Percentiles rank a stretch among this genome's conserved stretches.
Evolutionary conservation across 2,113 vertebrate species (phyloP).

Genomic region (Notothenia rossii): DNA sequence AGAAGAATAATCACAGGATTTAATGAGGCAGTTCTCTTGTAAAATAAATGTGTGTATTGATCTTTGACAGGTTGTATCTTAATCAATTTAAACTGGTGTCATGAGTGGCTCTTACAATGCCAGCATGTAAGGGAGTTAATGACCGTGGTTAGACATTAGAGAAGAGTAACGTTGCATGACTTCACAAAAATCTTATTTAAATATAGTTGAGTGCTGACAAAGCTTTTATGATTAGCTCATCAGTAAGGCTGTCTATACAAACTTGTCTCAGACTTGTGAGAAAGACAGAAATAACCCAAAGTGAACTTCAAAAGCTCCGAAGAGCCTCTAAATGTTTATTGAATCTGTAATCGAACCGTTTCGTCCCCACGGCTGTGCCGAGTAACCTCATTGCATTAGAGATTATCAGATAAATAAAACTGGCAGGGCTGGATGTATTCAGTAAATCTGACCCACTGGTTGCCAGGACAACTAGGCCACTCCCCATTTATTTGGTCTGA

Average conservation of each 20-base stretch:
- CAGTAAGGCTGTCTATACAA: not conserved
- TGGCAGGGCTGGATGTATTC: not conserved
- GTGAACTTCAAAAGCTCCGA: conserved; percentile 13
- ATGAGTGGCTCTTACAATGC: not conserved
- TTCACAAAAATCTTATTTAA: not conserved
- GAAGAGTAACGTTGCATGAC: conserved; percentile 6
- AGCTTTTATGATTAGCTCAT: not conserved
- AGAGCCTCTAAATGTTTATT: not conserved
- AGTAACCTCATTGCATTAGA: conserved; percentile 9
- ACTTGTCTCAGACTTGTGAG: not conserved
- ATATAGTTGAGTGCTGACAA: not conserved
- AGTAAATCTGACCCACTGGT: conserved; percentile 20
- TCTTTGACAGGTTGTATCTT: not conserved
- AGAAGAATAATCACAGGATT: not conserved
- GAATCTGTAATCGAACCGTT: not conserved
- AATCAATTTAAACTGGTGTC: not conserved
- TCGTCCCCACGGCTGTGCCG: not conserved
- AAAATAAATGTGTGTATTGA: not conserved
- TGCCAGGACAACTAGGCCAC: conserved; percentile 17
- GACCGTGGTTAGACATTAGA: not conserved
- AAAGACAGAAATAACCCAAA: not conserved
- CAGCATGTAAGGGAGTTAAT: not conserved
- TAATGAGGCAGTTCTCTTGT: not conserved
- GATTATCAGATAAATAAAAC: not conserved
- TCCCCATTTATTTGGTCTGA: not conserved